These are phyloP conservation scores for Brachypterus glaber DNA, from an alignment of 2,888 invertebrate species.

Conservation along the genomic window DNA sequence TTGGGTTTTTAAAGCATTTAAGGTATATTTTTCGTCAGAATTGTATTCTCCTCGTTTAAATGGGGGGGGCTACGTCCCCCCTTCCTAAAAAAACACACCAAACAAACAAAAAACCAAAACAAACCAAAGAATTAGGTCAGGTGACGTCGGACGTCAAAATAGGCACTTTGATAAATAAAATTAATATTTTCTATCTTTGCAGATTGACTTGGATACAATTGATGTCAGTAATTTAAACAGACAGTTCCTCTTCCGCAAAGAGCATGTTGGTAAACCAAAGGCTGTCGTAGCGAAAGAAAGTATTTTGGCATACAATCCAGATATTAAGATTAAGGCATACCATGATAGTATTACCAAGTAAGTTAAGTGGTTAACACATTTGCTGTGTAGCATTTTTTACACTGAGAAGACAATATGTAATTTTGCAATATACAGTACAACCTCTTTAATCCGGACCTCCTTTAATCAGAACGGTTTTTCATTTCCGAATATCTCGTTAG, in stretches of 20 bases:
- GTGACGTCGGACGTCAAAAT: too few species aligned
- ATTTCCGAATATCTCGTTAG: too few species aligned
- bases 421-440: too few species aligned
- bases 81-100: too few species aligned
- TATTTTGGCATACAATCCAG: conserved; percentile 78
- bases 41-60: too few species aligned
- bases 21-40: too few species aligned
- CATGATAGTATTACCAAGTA: conserved; percentile 91
- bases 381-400: conserved; percentile 5
- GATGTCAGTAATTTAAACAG: conserved; percentile 98
- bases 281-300: conserved; percentile 85
- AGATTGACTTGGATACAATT: conserved; percentile 99
- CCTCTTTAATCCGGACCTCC: too few species aligned
- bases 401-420: conserved; percentile 3
- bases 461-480: too few species aligned
- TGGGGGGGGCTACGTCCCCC: too few species aligned
- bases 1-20: too few species aligned
- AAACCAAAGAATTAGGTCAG: too few species aligned
- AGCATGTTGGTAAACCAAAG: conserved; percentile 97
- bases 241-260: conserved; percentile 96
- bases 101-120: too few species aligned
- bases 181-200: conserved; percentile 36
- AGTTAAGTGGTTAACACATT: conserved; percentile 30
- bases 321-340: conserved; percentile 78
- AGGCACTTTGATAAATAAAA: background rate